Evolutionary conservation across 1,140 invertebrate species (phyloP).

Genomic region (Tenebrio molitor): DNA sequence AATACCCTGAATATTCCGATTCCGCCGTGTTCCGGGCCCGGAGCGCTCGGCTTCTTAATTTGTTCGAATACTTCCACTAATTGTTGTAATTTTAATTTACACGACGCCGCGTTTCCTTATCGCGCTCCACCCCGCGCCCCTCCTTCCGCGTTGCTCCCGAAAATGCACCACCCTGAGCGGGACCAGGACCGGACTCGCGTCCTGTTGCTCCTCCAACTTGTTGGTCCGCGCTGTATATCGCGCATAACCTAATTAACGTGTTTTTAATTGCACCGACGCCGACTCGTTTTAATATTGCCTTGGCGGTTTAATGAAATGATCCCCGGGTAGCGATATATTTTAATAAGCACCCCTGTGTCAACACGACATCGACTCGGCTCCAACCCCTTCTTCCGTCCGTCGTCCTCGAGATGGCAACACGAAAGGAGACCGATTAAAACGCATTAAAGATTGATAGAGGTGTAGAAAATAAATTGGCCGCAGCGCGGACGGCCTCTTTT

Average conservation of each 20-base stretch:
- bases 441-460: slow-evolving; percentile 8
- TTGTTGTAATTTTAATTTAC: slow-evolving; percentile 53
- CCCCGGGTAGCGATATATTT: slow-evolving; percentile 48
- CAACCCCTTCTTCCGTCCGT: slow-evolving; percentile 1
- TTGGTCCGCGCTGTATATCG: slow-evolving; percentile 5
- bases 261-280: slow-evolving; percentile 42
- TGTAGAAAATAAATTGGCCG: slow-evolving; percentile 4
- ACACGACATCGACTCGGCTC: neutral
- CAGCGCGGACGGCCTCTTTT: too few relatives aligned
- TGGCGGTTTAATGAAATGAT: slow-evolving; percentile 50
- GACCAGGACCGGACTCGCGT: too few relatives aligned
- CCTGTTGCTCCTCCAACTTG: too few relatives aligned
- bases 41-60: slow-evolving; percentile 45
- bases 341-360: slow-evolving; percentile 47
- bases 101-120: slow-evolving; percentile 14
- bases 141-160: neutral
- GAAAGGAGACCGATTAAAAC: too few relatives aligned
- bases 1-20: slow-evolving; percentile 37
- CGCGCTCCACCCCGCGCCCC: neutral
- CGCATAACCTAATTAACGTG: slow-evolving; percentile 48
- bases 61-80: slow-evolving; percentile 47
- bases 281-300: slow-evolving; percentile 50
- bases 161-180: too few relatives aligned
- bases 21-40: neutral
- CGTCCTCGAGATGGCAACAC: too few relatives aligned